Conservation (phyloP, 2,113 vertebrate species). For the Hystrix cristata region DNA sequence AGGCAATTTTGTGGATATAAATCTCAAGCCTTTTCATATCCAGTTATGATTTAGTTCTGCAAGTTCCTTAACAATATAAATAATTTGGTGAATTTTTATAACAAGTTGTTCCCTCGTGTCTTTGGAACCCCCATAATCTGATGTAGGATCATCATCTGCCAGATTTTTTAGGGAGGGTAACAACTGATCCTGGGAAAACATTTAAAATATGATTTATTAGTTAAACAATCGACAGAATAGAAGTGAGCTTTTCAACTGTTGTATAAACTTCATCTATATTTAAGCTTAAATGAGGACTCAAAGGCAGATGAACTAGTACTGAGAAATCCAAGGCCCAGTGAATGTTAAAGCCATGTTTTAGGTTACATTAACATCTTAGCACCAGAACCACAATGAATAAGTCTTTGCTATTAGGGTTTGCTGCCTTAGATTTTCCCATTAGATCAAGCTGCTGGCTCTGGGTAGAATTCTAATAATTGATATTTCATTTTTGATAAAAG, state of each 20-base stretch:
- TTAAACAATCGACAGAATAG: slow-evolving; percentile 53
- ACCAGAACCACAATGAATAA: slow-evolving; percentile 62
- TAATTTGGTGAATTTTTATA: slow-evolving; percentile 47
- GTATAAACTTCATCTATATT: slow-evolving; percentile 46
- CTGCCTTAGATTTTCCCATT: slow-evolving; percentile 72
- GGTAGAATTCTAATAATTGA: slow-evolving; percentile 78
- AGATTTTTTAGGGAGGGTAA: slow-evolving; percentile 57
- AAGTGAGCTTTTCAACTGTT: not conserved
- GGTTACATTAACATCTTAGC: not conserved
- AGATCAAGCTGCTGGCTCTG: slow-evolving; percentile 77
- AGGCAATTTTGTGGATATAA: slow-evolving; percentile 51
- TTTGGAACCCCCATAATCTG: slow-evolving; percentile 18
- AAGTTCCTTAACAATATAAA: slow-evolving; percentile 59
- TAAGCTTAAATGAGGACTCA: not conserved
- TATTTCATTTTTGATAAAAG: slow-evolving; percentile 83
- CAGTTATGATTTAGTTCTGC: not conserved
- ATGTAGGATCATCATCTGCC: slow-evolving; percentile 38
- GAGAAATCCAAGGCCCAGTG: slow-evolving; percentile 51
- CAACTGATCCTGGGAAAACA: slow-evolving; percentile 52
- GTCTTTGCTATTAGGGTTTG: slow-evolving; percentile 70
- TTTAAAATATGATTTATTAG: slow-evolving; percentile 44
- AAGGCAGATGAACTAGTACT: not conserved
- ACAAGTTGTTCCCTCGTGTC: slow-evolving; percentile 57
- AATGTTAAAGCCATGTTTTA: not conserved
- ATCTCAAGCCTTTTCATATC: slow-evolving; percentile 27